Percentiles rank a stretch among this genome's conserved stretches.
Conservation (phyloP, 2,888 invertebrate species). For the Erebia palarica region DNA sequence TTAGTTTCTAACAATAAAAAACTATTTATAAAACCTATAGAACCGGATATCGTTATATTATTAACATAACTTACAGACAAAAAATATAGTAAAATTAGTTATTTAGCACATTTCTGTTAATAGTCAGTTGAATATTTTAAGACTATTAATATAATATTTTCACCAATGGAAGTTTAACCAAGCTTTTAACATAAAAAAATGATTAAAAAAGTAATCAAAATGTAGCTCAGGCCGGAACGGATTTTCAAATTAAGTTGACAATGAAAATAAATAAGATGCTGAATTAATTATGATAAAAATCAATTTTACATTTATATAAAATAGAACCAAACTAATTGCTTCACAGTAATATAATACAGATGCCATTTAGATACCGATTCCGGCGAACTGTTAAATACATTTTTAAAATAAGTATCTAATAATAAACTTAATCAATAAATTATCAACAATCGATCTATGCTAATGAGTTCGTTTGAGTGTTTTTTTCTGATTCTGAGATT, state of each 20-base stretch:
- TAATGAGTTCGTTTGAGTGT: neutral
- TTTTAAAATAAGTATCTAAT: neutral
- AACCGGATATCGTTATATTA: too few relatives aligned
- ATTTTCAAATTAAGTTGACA: neutral
- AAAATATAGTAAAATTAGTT: too few relatives aligned
- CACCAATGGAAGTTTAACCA: neutral
- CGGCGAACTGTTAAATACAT: neutral
- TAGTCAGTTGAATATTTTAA: too few relatives aligned
- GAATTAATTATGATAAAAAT: neutral
- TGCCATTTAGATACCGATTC: slow-evolving; percentile 9
- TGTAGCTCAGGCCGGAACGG: neutral
- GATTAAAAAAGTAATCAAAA: neutral
- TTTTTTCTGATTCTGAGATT: neutral
- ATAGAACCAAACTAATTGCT: slow-evolving; percentile 3
- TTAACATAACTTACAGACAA: too few relatives aligned
- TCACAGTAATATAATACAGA: neutral
- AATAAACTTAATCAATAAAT: neutral
- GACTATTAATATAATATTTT: too few relatives aligned
- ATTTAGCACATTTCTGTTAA: too few relatives aligned
- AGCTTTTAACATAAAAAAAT: neutral
- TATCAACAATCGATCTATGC: slow-evolving; percentile 7
- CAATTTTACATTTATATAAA: neutral
- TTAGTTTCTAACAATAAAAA: too few relatives aligned
- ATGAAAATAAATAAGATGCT: neutral
- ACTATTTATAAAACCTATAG: too few relatives aligned